phyloP scores from a whole-genome alignment of 1,140 invertebrate species.

The Macrosteles quadrilineatus region DNA sequence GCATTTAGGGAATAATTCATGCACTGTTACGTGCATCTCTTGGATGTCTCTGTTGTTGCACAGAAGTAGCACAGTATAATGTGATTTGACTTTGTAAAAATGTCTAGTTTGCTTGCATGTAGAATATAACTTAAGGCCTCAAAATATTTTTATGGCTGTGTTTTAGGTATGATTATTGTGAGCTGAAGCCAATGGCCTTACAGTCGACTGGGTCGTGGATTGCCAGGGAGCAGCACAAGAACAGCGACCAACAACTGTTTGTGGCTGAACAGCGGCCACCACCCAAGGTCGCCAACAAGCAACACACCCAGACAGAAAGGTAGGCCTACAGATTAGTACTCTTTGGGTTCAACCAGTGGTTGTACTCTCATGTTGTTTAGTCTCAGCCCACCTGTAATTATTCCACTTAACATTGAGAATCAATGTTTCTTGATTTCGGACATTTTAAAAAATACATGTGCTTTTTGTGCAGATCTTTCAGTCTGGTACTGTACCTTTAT shows the following conservation, averaged over 20 bases:
- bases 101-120: too few relatives aligned
- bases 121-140: too few relatives aligned
- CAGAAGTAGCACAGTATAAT: too few relatives aligned
- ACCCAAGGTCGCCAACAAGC: constrained; percentile 31
- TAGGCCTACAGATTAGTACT: constrained; percentile 8
- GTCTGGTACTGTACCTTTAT: too few relatives aligned
- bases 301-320: constrained; percentile 52
- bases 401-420: constrained; percentile 6
- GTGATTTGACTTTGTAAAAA: too few relatives aligned
- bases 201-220: constrained; percentile 31
- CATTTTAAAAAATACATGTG: not conserved
- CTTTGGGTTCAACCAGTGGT: not conserved
- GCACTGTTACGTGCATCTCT: too few relatives aligned
- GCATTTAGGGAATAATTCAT: too few relatives aligned
- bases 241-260: constrained; percentile 19
- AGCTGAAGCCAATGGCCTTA: constrained; percentile 30
- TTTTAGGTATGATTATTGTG: constrained; percentile 25
- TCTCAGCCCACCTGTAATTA: not conserved
- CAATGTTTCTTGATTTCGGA: not conserved
- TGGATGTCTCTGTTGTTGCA: too few relatives aligned
- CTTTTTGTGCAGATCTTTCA: too few relatives aligned
- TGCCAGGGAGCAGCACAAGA: constrained; percentile 23
- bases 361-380: not conserved
- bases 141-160: too few relatives aligned
- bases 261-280: constrained; percentile 14